phyloP scores from a whole-genome alignment of 2,888 invertebrate species.

The Spodoptera picta region DNA sequence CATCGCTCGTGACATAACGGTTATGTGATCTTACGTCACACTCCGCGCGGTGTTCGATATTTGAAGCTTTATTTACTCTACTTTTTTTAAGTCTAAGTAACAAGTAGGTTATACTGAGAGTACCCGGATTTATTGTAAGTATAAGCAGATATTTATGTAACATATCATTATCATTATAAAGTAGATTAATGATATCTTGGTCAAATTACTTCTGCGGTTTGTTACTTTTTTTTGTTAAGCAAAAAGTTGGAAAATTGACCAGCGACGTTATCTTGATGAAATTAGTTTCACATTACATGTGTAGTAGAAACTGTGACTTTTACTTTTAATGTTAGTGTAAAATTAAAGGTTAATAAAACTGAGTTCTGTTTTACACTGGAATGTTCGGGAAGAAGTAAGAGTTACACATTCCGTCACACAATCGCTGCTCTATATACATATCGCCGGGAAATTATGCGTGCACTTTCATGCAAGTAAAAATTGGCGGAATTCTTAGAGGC shows the following conservation, averaged over 20 bases:
- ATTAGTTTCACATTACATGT: slow-evolving; percentile 3
- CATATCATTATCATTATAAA: slow-evolving; percentile 4
- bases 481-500: slow-evolving; percentile 21
- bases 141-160: slow-evolving; percentile 15
- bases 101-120: slow-evolving; percentile 20
- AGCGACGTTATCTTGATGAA: neutral
- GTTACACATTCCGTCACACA: slow-evolving; percentile 18
- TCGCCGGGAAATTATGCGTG: slow-evolving; percentile 11
- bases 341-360: slow-evolving; percentile 5
- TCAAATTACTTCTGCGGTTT: slow-evolving; percentile 1
- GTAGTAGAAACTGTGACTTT: slow-evolving; percentile 2
- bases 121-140: slow-evolving; percentile 31
- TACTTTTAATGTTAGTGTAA: neutral
- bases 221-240: neutral
- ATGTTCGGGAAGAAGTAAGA: neutral
- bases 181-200: slow-evolving; percentile 21
- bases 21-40: slow-evolving; percentile 56
- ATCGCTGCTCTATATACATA: slow-evolving; percentile 19
- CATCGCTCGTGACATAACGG: slow-evolving; percentile 53
- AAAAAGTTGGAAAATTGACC: neutral
- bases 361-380: slow-evolving; percentile 10
- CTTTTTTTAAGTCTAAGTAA: slow-evolving; percentile 24
- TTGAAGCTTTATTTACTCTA: slow-evolving; percentile 42
- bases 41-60: slow-evolving; percentile 30
- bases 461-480: slow-evolving; percentile 39